Conservation (phyloP, 1,140 invertebrate species). For the Lepidurus apus region DNA sequence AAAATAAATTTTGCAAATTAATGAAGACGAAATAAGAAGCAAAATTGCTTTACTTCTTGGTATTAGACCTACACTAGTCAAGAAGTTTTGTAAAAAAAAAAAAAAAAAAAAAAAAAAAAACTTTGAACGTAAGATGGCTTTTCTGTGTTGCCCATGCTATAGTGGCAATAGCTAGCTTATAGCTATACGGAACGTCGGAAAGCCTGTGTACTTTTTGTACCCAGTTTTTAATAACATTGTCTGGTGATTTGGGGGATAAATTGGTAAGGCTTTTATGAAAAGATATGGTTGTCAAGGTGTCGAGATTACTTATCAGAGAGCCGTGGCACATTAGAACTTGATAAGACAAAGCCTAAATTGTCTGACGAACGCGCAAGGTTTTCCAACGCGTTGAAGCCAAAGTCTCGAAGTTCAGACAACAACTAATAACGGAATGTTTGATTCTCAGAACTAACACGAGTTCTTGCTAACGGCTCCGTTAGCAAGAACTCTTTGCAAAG, state of each 20-base stretch:
- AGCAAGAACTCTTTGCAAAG: background rate
- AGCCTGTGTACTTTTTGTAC: too few relatives aligned
- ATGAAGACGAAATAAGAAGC: too few relatives aligned
- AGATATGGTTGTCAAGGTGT: background rate
- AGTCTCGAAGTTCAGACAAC: background rate
- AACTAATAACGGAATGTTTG: background rate
- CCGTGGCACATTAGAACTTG: background rate
- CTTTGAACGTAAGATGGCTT: background rate
- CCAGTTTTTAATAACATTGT: too few relatives aligned
- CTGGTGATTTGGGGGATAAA: background rate
- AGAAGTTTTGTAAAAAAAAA: background rate
- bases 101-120: background rate
- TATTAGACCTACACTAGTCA: background rate
- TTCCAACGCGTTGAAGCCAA: too few relatives aligned
- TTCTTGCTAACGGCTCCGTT: background rate
- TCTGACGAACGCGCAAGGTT: too few relatives aligned
- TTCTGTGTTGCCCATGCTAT: too few relatives aligned
- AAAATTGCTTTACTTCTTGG: background rate
- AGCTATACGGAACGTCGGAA: too few relatives aligned
- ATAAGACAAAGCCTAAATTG: background rate
- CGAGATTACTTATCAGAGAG: conserved; percentile 17
- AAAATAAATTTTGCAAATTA: too few relatives aligned
- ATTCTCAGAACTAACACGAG: background rate
- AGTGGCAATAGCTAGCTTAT: too few relatives aligned
- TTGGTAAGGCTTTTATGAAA: background rate